These are phyloP conservation scores for Odontocerum albicorne DNA, from an alignment of 2,888 invertebrate species.

Conservation along the genomic window DNA sequence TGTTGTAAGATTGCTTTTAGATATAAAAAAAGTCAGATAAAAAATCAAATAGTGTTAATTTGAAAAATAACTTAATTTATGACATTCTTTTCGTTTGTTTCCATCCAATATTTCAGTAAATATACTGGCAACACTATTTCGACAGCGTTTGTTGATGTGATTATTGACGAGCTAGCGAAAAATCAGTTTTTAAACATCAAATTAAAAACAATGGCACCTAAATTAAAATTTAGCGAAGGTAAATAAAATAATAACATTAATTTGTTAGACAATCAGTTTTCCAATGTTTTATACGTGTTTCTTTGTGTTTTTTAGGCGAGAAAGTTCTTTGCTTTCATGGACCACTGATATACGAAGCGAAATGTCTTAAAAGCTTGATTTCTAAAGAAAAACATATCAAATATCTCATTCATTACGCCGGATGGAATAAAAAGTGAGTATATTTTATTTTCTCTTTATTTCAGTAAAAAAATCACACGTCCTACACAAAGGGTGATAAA, in stretches of 20 bases:
- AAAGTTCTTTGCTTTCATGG: constrained; percentile 95
- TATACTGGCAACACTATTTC: too few relatives aligned
- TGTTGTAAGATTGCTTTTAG: too few relatives aligned
- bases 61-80: too few relatives aligned
- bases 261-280: neutral
- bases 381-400: constrained; percentile 85
- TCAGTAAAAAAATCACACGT: too few relatives aligned
- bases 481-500: too few relatives aligned
- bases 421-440: constrained; percentile 96
- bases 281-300: neutral
- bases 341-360: constrained; percentile 94
- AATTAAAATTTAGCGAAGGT: constrained; percentile 76
- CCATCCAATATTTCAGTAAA: too few relatives aligned
- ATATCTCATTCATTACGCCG: constrained; percentile 95
- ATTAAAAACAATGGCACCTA: constrained; percentile 58
- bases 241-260: constrained; percentile 35
- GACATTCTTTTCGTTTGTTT: too few relatives aligned
- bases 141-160: too few relatives aligned
- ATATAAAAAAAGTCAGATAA: too few relatives aligned
- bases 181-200: neutral
- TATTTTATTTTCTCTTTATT: neutral
- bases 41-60: too few relatives aligned
- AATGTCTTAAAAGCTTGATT: constrained; percentile 83
- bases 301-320: constrained; percentile 63
- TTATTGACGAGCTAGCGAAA: too few relatives aligned